Base-by-base conservation (phyloP, 2,113 vertebrate species). In the Mesocricetus auratus region DNA sequence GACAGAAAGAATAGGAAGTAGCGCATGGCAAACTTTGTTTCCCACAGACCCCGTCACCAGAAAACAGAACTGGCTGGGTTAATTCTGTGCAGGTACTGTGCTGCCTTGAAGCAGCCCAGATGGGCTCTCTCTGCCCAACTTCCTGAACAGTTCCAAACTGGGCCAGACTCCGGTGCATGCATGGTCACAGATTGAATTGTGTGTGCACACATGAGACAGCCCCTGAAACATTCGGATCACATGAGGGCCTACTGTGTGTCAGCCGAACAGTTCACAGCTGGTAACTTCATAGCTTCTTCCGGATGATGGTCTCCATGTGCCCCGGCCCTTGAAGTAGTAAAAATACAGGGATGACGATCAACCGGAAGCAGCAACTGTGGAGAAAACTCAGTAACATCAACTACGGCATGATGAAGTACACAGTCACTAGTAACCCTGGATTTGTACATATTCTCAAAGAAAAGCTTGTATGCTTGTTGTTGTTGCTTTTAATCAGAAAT, bases 231-330 rank as follows among this genome's bases (percentile, higher is more conserved):
- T 75, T 91, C n/a, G 15, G 39, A 31, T 88, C 91, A 69, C 45
- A 19, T 45, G 56, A 56, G 12, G 64, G 45, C 47, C 50, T 75
- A 16, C 60, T 89, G 21, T 56, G 26, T 29, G 88, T 56, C 85
- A 74, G 26, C 45, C 29, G 64, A 73, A 68, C 1, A 86, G 45
- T 50, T 85, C 47, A 56, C 31, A 73, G 39, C 47, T 5, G 8
- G 33, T 94, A 39, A 75, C 45, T 83, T 17, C 62, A 9, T 22
- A 62, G 31, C 22, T 92, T 81, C n/a, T 92, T 24, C 69, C 33
- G 81, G 58, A 45, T 92, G 58, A 12, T 79, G n/a, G 4, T 39
- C 79, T 90, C 78, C 42, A 88, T 97, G 66, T 90, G 31, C 77
- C 36, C 71, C 78, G 47, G 9, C 29, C 47, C 58, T 66, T 60